Evolutionary conservation across 2,797 vertebrate species (phyloP), one percentile per base, ranked within the genome.

Genomic region (Euthynnus affinis): DNA sequence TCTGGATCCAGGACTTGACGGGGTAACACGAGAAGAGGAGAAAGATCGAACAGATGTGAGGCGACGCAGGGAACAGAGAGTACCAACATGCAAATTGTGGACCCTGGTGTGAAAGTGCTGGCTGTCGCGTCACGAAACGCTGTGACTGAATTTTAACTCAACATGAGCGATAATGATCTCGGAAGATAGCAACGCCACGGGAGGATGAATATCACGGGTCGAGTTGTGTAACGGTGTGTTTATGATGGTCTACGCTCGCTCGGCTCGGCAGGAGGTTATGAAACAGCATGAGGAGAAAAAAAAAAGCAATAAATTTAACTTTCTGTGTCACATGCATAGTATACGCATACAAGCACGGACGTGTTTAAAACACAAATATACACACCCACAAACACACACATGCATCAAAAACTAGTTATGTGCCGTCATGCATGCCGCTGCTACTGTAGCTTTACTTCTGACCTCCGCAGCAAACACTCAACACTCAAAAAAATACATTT

Each of bases 81-180:
- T 59, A 29, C 29, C 12, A 56, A 76, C 51, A 74, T 53, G 61
- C 49, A 77, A 51, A 79, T 57, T 18, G 20, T 7, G 37, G 14
- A 52, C 17, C 10, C 18, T 15, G 69, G 56, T 67, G 78, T 83
- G 75, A 80, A 60, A 66, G 23, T 25, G 60, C 58, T 32, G 66
- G 63, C 61, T 42, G 65, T 55, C 53, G 4, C 32, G 55, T 80
- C 69, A 27, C 4, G 58, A 59, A 59, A 27, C 48, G 49, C 9
- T 53, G 40, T 52, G 55, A 32, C 49, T 53, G 56, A 76, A 42
- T 77, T 64, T 65, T 62, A 66, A 61, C 34, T 22, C 25, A 32
- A 67, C 1, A 9, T 13, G n/a, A 49, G 42, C 22, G 69, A 64
- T 58, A 53, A 77, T 53, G 53, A 80, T 53, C 62, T 44, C 23